Conservation (phyloP, 2,797 vertebrate genomes). For the Myotis daubentonii region DNA sequence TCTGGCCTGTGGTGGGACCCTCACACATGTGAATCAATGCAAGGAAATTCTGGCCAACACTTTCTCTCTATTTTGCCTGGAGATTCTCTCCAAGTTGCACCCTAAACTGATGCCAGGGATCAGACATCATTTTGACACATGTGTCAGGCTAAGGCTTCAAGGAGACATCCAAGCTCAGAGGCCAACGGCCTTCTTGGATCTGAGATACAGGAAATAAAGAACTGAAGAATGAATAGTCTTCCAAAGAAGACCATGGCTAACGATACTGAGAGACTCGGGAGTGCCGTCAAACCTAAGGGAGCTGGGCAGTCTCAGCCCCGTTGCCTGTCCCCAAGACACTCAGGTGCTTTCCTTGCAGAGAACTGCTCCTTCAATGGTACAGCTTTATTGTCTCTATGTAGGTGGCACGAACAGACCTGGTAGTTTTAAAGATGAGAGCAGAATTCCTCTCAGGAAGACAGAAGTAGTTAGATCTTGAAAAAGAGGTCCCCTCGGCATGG, state of each 20-base stretch:
- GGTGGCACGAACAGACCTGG: neutral
- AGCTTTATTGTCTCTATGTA: neutral
- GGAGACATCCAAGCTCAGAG: neutral
- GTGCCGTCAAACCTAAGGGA: neutral
- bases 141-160: neutral
- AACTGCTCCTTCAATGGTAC: neutral
- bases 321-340: neutral
- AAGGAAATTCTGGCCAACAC: neutral
- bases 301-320: neutral
- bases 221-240: neutral
- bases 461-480: neutral
- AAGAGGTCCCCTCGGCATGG: neutral
- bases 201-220: neutral
- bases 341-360: neutral
- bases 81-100: neutral
- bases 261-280: neutral
- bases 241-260: neutral
- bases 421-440: neutral
- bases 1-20: neutral
- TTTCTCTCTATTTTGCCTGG: neutral
- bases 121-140: neutral
- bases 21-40: neutral
- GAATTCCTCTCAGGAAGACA: neutral
- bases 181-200: neutral
- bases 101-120: neutral